A percentile compares a stretch with the other conserved stretches of the same genome.
These are phyloP conservation scores for Zeuzera pyrina DNA, from an alignment of 2,888 invertebrate genomes.

Conservation along the genomic window DNA sequence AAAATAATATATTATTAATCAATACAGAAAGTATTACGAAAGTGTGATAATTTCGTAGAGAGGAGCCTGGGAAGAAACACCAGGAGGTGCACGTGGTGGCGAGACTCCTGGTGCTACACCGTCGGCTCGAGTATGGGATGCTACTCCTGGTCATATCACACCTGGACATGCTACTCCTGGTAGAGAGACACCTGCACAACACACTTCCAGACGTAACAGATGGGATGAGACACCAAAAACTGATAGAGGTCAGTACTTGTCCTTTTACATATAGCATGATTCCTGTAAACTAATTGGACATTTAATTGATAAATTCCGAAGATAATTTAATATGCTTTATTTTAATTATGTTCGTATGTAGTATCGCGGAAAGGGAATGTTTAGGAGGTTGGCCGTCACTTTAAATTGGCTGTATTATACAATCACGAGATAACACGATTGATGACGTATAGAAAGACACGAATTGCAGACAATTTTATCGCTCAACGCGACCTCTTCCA, in stretches of 20 bases:
- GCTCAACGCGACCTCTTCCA: no score
- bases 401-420: no score
- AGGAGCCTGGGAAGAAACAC: conserved; percentile 94
- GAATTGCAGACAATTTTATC: no score
- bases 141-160: conserved; percentile 95
- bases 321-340: no score
- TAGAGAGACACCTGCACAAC: conserved; percentile 84
- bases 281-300: no score
- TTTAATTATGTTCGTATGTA: no score
- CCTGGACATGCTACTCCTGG: conserved; percentile 89
- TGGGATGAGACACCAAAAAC: conserved; percentile 99
- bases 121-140: conserved; percentile 95
- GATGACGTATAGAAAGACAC: no score
- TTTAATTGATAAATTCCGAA: no score
- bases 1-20: background rate
- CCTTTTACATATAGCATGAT: no score
- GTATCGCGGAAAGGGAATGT: no score
- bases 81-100: conserved; percentile 83
- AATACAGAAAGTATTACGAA: background rate
- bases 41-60: conserved; percentile 25
- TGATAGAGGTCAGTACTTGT: conserved; percentile 91
- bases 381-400: no score
- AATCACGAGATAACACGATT: no score
- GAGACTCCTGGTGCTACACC: conserved; percentile 96
- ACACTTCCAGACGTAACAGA: conserved; percentile 89